Base-by-base conservation (phyloP, 2,797 vertebrate species). In the Muscicapa striata region DNA sequence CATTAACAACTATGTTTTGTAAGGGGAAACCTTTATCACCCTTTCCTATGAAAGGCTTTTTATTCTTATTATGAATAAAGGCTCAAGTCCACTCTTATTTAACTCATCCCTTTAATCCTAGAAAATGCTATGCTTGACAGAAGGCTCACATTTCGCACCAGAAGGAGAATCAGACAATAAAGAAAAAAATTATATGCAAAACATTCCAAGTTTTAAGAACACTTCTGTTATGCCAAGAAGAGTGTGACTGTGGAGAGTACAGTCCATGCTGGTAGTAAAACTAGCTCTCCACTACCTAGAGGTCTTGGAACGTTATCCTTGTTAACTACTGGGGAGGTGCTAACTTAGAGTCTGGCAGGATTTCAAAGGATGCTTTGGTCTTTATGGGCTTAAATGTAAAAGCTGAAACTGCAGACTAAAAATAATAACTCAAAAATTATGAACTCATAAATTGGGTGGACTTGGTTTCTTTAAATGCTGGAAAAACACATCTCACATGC, bases 301-400 rank as follows among this genome's bases (percentile, higher is more conserved):
- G 57, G 32, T 69, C 87, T 90, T 94, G 88, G 82, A 87, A 95
- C 95, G 9, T 93, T 89, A 52, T 18, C 68, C 58, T 68, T 76
- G 58, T 74, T 90, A 83, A 94, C 78, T 79, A 36, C 82, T 76
- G 78, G 70, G 73, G 58, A 94, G 62, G 63, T 86, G 83, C 87
- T 85, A 67, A 78, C 17, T 91, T 84, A 85, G 4, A 84, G n/a
- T 36, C 38, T 93, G 85, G 83, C 43, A 84, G 76, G 59, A 85
- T 90, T 94, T 92, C 62, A 92, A 95, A 94, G 49, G 48, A 68
- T 10, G 15, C 27, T 38, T 67, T 32, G 4, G 46, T 72, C 66
- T 93, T 90, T 90, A 88, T 61, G 52, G 62, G 29, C 43, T 87
- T 87, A 38, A 70, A 76, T 57, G 54, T 86, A 64, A 95, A 94